These are phyloP conservation scores for Odontamblyopus lacepedii DNA, from an alignment of 2,797 vertebrate species.

Conservation along the genomic window DNA sequence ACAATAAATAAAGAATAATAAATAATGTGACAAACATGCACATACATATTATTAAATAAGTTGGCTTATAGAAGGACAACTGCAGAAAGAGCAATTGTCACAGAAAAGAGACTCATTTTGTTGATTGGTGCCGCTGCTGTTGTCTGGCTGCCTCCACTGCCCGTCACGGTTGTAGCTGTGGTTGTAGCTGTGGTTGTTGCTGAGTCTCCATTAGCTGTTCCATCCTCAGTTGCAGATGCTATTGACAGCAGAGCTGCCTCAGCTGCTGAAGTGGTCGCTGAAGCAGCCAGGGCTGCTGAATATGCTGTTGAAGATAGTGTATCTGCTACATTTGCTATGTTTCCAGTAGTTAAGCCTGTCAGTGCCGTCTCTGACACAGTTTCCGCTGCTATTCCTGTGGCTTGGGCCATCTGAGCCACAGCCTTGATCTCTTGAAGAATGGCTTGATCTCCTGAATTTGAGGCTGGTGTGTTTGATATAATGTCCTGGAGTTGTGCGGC, in stretches of 20 bases:
- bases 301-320: background rate
- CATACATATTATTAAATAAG: background rate
- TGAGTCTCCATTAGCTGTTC: background rate
- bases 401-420: slow-evolving; percentile 7
- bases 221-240: background rate
- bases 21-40: slow-evolving; percentile 19
- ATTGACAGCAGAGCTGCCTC: fast-evolving
- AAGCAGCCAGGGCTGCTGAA: background rate
- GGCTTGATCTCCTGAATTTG: background rate
- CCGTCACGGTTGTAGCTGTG: background rate
- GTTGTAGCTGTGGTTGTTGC: no score
- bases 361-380: background rate
- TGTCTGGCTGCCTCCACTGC: background rate
- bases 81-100: slow-evolving; percentile 4
- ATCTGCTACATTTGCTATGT: background rate
- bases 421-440: fast-evolving
- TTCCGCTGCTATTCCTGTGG: background rate
- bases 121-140: slow-evolving; percentile 12
- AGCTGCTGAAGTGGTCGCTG: background rate
- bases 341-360: background rate
- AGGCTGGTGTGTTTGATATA: fast-evolving
- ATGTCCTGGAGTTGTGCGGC: background rate
- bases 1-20: slow-evolving; percentile 46
- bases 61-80: background rate
- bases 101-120: slow-evolving; percentile 16